Evolutionary conservation across 2,797 vertebrate species (phyloP).

Genomic region (Anableps anableps): DNA sequence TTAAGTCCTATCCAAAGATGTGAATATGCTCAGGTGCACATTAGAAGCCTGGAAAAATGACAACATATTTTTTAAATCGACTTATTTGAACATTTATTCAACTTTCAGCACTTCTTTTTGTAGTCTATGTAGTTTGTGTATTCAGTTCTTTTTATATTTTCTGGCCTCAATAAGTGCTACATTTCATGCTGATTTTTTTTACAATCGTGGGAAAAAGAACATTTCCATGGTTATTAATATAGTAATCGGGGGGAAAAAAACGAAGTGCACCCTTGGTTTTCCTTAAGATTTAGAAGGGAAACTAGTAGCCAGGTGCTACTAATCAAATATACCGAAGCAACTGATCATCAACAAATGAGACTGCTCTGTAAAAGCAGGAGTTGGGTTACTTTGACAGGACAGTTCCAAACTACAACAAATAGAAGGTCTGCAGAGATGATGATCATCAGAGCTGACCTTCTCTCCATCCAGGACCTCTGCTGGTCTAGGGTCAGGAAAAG

Average conservation of each 20-base stretch:
- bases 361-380: neutral
- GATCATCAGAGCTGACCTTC: neutral
- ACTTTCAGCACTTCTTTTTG: neutral
- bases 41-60: neutral
- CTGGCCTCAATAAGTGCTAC: neutral
- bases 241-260: neutral
- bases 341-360: neutral
- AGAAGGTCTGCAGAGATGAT: neutral
- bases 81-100: neutral
- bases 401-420: neutral
- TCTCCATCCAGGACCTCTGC: neutral
- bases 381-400: neutral
- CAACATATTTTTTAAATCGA: neutral
- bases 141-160: neutral
- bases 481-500: neutral
- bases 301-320: neutral
- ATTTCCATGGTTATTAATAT: neutral
- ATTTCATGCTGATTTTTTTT: neutral
- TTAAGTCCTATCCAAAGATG: neutral
- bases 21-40: neutral
- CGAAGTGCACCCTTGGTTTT: neutral
- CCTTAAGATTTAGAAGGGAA: neutral
- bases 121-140: neutral
- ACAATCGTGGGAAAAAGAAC: neutral
- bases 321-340: neutral